Percentiles rank a stretch among this genome's conserved stretches.
Conservation (phyloP, 2,113 vertebrate genomes). For the Mungos mungo region DNA sequence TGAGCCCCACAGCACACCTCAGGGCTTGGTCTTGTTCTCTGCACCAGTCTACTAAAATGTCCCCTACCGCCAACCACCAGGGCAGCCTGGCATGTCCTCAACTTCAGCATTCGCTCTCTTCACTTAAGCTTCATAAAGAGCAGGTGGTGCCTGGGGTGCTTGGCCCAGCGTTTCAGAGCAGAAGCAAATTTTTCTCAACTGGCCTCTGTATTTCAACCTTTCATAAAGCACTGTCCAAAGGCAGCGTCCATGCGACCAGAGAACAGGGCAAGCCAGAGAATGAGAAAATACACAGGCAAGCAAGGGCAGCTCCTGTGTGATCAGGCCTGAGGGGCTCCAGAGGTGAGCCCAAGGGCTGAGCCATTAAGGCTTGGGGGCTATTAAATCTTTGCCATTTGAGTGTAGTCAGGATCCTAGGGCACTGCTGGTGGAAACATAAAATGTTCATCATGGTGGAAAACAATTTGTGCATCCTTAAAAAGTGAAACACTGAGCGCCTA, state of each 20-base stretch:
- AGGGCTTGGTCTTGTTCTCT: background rate
- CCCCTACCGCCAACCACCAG: too few species aligned
- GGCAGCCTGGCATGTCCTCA: fast-evolving
- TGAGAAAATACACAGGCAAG: background rate
- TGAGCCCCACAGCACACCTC: background rate
- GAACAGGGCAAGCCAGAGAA: too few species aligned
- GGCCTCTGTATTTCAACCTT: background rate
- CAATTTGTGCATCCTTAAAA: background rate
- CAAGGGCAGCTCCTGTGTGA: background rate
- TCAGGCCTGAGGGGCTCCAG: background rate
- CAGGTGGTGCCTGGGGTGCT: background rate
- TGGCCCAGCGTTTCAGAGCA: background rate
- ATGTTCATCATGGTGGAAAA: too few species aligned
- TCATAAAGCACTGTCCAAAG: background rate
- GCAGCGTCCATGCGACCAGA: fast-evolving
- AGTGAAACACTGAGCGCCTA: background rate
- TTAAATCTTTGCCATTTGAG: background rate
- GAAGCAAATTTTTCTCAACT: background rate
- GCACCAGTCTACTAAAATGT: background rate
- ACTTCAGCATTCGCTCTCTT: background rate
- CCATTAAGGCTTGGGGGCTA: fast-evolving
- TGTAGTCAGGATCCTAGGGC: background rate
- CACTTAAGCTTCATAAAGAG: background rate
- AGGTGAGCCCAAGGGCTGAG: background rate
- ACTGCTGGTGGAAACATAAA: background rate